Base-by-base conservation (phyloP, 2,113 vertebrate species). In the Leiothrix lutea region DNA sequence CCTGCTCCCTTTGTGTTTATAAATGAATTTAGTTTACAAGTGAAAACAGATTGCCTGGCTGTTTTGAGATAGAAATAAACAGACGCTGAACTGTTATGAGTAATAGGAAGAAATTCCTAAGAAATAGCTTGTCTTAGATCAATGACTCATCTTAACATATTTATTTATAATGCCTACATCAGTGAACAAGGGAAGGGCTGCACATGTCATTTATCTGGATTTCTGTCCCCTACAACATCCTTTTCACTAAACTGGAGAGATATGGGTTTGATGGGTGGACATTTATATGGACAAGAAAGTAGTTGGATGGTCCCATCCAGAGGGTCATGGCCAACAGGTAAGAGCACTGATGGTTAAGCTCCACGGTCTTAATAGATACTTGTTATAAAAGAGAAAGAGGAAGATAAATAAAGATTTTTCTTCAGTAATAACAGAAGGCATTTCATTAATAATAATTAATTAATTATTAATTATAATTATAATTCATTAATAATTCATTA, bases 341-440 rank as follows among this genome's bases (percentile, higher is more conserved):
- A 18, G 24, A 31, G 35, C 7, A 11, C n/a, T 7, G 11, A 21
- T 42, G 66, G 65, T 35, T 26, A 35, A 82, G 33, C 7, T 48
- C 17, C 5, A 36, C 10, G 1, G 3, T 56, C 35, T 29, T 36
- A 28, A 29, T 2, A 53, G 3, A 21, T 1, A 17, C 2, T 9
- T 58, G 71, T 3, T 2, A 31, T 31, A 24, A 53, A 62, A 57
- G 71, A 28, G 0, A 50, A 57, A 44, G 1, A n/a, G 0, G 2
- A 47, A 48, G 3, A 2, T 11, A 24, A 77, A 64, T 23, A 36
- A 74, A n/a, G 0, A 19, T 23, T 57, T 64, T 72, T 58, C 24
- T 86, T 75, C 53, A n/a, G 2, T 42, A 29, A n/a, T 15, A 84
- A 5, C 8, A 24, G 16, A 2, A 69, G 6, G n/a, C n/a, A n/a